Evolutionary conservation across 2,888 invertebrate genomes (phyloP).

Genomic region (Prostheceraeus crozeri): DNA sequence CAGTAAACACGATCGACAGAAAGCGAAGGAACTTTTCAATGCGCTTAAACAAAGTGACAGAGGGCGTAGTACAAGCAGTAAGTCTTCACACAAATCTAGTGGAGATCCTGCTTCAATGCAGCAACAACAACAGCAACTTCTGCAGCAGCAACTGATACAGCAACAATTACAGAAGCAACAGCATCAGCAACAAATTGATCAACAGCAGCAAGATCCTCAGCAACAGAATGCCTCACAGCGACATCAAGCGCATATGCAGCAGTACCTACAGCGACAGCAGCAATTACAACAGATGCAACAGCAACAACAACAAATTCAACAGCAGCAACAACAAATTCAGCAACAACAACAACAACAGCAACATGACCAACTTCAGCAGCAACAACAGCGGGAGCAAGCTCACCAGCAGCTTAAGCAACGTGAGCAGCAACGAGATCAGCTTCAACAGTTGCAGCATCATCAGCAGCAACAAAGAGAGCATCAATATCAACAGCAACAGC

Average conservation of each 20-base stretch:
- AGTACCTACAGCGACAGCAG: not conserved
- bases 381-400: too few species aligned
- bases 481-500: not conserved
- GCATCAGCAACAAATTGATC: too few species aligned
- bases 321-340: too few species aligned
- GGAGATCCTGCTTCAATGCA: too few species aligned
- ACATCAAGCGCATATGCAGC: not conserved
- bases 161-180: too few species aligned
- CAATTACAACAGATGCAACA: not conserved
- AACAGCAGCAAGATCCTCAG: too few species aligned
- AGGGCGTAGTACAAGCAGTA: too few species aligned
- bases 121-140: too few species aligned
- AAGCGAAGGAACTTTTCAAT: slow-evolving; percentile 37
- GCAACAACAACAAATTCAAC: not conserved
- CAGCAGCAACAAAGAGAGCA: not conserved
- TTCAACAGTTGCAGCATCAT: not conserved
- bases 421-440: not conserved
- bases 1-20: slow-evolving; percentile 35
- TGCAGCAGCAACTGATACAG: too few species aligned
- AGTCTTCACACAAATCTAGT: too few species aligned
- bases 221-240: slow-evolving; percentile 3
- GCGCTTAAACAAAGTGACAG: slow-evolving; percentile 33
- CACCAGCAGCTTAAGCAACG: slow-evolving; percentile 1
- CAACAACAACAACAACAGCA: too few species aligned
- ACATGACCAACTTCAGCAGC: too few species aligned